Base-by-base conservation (phyloP, 30 jellyfish, hydroid and myxozoan genomes). In the Aurelia sp. region DNA sequence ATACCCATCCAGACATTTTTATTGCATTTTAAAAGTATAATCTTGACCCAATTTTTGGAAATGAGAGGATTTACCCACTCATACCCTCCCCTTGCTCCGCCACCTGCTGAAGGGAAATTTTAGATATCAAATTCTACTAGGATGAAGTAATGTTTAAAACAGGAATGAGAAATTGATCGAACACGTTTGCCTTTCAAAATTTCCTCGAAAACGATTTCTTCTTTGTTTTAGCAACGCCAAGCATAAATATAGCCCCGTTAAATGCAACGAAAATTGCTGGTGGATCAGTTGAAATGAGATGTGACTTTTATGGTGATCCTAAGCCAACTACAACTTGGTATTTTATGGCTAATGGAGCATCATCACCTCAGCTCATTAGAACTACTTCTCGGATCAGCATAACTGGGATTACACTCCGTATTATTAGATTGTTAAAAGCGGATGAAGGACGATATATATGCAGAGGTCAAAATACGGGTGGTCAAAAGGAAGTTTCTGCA, bases 401-500 rank as follows among this genome's bases (percentile, higher is more conserved):
- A 52, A 85, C 88, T 2, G 48, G 78, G 3, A 38, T 22, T 58
- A 68, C 89, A 15, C 44, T 85, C 6, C 78, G 76, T 8, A 67
- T 85, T 2, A 8, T 55, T 8, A 7, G 65, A 0, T 20, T 76
- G 2, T 12, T 11, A 62, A 76, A 74, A 24, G 10, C 68, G 20
- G 95, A 85, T 47, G 89, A 85, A 74, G 95, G 95, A 20, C 50
- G 40, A 78, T 85, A 72, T 67, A 30, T 74, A 2, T 85, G 95
- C 41, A 61, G 20, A 5, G 95, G 88, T 22, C 44, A 50, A 35
- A 85, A 86, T 77, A 10, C 88, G 20, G 89, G 84, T 72, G 95
- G 95, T 5, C 40, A 38, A 21, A 0, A 13, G 44, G 84, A 85
- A 52, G 89, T 78, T 5, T 52, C 60, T 40, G 89, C 89, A 63